A percentile compares a stretch with the other conserved stretches of the same genome.
Conservation (phyloP, 2,113 vertebrate species). For the Calypte anna region DNA sequence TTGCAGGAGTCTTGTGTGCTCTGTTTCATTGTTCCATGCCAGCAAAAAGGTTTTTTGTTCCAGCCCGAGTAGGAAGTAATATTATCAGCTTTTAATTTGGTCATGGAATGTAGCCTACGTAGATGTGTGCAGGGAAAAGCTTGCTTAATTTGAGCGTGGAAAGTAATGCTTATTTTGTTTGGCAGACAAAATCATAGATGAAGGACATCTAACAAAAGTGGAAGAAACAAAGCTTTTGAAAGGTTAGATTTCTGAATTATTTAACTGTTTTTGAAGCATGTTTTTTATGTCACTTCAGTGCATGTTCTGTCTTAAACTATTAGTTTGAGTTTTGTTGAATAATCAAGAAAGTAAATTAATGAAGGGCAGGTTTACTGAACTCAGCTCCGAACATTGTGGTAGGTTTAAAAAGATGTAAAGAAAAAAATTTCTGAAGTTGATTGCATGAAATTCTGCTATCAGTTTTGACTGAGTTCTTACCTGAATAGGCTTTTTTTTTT, state of each 20-base stretch:
- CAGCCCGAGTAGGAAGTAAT: constrained; percentile 75
- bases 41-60: constrained; percentile 70
- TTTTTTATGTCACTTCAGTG: constrained; percentile 28
- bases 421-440: not conserved
- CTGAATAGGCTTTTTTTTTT: not conserved
- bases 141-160: constrained; percentile 70
- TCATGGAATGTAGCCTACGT: constrained; percentile 81
- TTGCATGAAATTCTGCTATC: not conserved
- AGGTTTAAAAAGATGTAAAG: not conserved
- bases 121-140: constrained; percentile 68
- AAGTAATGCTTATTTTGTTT: constrained; percentile 82
- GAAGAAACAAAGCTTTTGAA: constrained; percentile 85
- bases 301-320: constrained; percentile 34
- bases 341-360: not conserved
- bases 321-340: not conserved
- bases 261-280: constrained; percentile 48
- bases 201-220: constrained; percentile 84
- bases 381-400: not conserved
- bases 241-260: constrained; percentile 78
- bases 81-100: constrained; percentile 83
- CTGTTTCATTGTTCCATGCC: constrained; percentile 20
- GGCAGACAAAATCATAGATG: constrained; percentile 87
- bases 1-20: not conserved
- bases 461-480: not conserved
- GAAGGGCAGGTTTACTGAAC: not conserved